phyloP scores from a whole-genome alignment of 2,797 vertebrate species.

The Lagocephalus sceleratus region DNA sequence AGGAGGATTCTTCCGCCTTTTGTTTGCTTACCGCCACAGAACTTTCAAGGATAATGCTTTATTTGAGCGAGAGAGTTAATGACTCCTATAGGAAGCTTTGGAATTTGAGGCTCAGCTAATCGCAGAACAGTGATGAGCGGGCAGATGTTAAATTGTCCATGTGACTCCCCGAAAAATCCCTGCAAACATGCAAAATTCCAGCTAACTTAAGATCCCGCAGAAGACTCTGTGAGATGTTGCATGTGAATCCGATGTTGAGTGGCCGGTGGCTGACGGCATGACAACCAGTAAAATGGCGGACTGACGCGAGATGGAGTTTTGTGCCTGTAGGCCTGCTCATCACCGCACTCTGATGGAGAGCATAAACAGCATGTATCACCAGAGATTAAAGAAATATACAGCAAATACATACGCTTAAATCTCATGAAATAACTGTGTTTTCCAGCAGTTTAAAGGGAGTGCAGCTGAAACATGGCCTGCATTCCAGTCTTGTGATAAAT shows the following conservation, averaged over 20 bases:
- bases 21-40: neutral
- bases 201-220: slow-evolving; percentile 2
- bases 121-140: neutral
- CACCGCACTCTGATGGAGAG: neutral
- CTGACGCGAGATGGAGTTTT: slow-evolving; percentile 9
- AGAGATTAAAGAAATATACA: no score
- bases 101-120: neutral
- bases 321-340: slow-evolving; percentile 7
- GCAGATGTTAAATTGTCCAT: neutral
- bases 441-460: no score
- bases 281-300: neutral
- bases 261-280: no score
- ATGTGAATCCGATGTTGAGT: no score
- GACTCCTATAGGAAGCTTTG: neutral
- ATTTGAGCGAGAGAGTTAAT: slow-evolving; percentile 1
- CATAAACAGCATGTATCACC: neutral
- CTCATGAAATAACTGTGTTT: no score
- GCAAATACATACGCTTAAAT: no score
- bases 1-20: slow-evolving; percentile 11
- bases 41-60: neutral
- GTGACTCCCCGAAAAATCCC: neutral
- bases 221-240: neutral
- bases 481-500: no score
- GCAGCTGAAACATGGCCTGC: no score
- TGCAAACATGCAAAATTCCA: slow-evolving; percentile 3